Evolutionary conservation across 1,140 invertebrate genomes (phyloP).

Genomic region (Temnothorax curvispinosus): DNA sequence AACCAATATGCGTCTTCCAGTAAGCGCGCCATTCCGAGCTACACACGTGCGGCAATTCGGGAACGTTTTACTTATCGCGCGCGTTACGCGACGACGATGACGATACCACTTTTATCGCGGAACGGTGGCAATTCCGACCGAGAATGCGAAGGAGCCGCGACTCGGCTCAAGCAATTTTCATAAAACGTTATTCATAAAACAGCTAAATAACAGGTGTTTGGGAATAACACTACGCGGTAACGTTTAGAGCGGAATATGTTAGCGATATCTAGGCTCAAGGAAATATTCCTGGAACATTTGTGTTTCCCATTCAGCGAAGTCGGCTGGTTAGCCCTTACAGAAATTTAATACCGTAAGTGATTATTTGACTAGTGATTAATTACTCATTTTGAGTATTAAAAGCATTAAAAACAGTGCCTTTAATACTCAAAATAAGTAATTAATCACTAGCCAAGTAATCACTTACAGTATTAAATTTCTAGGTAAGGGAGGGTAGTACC

Average conservation of each 20-base stretch:
- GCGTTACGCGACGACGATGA: not conserved
- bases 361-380: too few relatives aligned
- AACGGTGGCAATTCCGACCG: not conserved
- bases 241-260: not conserved
- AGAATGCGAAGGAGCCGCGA: not conserved
- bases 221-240: not conserved
- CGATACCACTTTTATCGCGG: constrained; percentile 24
- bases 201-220: not conserved
- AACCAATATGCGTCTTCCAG: constrained; percentile 88
- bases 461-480: too few relatives aligned
- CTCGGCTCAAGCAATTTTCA: not conserved
- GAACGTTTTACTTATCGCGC: constrained; percentile 10
- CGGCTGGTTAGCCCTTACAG: too few relatives aligned
- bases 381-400: too few relatives aligned
- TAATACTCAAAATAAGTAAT: too few relatives aligned
- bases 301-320: not conserved
- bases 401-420: too few relatives aligned
- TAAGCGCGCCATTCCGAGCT: constrained; percentile 88
- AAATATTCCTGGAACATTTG: not conserved
- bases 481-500: constrained; percentile 63
- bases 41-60: constrained; percentile 19
- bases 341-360: too few relatives aligned
- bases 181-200: not conserved
- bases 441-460: too few relatives aligned
- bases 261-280: not conserved